phyloP scores from a whole-genome alignment of 1,140 invertebrate genomes.

The Gonioctena quinquepunctata region DNA sequence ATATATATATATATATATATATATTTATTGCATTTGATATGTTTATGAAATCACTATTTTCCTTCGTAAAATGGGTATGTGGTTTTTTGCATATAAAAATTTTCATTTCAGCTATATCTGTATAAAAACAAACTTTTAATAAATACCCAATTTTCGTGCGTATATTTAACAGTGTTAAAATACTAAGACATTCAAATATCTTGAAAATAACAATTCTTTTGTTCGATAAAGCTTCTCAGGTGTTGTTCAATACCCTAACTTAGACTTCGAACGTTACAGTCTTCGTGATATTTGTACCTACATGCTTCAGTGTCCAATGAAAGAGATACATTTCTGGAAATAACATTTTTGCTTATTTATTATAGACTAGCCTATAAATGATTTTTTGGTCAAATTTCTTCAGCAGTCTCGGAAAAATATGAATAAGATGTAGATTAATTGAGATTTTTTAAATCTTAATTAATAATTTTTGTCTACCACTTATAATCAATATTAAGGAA shows the following conservation, averaged over 20 bases:
- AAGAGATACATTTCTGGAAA: too few relatives aligned
- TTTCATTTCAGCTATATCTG: constrained; percentile 31
- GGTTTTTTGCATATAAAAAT: constrained; percentile 28
- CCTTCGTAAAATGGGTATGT: constrained; percentile 26
- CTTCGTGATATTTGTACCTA: neutral
- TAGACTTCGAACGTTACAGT: neutral
- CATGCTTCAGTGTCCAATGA: neutral
- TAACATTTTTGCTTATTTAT: too few relatives aligned
- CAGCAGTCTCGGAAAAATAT: too few relatives aligned
- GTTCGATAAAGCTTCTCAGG: neutral
- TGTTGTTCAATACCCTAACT: neutral
- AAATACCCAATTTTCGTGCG: constrained; percentile 30
- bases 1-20: constrained; percentile 35
- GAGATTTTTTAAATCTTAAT: too few relatives aligned
- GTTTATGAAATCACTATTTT: constrained; percentile 13
- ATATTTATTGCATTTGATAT: constrained; percentile 36
- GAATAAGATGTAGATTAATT: too few relatives aligned
- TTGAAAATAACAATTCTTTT: neutral
- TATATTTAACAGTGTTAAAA: constrained; percentile 39
- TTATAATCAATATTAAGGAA: too few relatives aligned
- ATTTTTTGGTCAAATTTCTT: too few relatives aligned
- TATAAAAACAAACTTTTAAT: constrained; percentile 34
- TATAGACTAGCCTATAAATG: too few relatives aligned
- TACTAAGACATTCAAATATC: constrained; percentile 16
- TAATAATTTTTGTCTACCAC: too few relatives aligned